These are phyloP conservation scores for Propithecus perrieri DNA, from an alignment of 2,797 vertebrate genomes.

Conservation along the genomic window DNA sequence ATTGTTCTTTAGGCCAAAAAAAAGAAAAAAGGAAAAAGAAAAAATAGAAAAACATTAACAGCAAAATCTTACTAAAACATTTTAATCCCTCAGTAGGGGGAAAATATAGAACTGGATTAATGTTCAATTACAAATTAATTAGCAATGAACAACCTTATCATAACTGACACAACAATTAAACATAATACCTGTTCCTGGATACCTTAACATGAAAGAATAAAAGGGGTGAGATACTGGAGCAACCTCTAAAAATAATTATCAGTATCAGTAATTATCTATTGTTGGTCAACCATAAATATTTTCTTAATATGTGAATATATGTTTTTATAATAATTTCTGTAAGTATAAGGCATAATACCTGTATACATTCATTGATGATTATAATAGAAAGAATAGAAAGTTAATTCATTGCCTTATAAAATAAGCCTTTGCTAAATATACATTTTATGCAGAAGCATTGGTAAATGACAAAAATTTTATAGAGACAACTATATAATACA, in stretches of 20 bases:
- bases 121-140: background rate
- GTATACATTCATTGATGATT: background rate
- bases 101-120: background rate
- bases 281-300: background rate
- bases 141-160: background rate
- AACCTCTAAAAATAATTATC: background rate
- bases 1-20: background rate
- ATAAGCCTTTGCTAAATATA: background rate
- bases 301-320: background rate
- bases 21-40: background rate
- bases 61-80: background rate
- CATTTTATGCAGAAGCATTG: background rate
- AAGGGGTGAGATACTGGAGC: background rate
- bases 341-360: background rate
- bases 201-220: background rate
- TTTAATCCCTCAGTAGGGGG: background rate
- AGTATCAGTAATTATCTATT: background rate
- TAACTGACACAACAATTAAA: background rate
- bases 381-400: background rate
- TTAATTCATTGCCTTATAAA: background rate
- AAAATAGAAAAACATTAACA: background rate
- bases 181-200: background rate
- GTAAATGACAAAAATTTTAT: background rate
- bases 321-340: background rate
- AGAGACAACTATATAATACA: background rate